Base-by-base conservation (phyloP, 1,140 invertebrate species). In the Oscheius sp. region DNA sequence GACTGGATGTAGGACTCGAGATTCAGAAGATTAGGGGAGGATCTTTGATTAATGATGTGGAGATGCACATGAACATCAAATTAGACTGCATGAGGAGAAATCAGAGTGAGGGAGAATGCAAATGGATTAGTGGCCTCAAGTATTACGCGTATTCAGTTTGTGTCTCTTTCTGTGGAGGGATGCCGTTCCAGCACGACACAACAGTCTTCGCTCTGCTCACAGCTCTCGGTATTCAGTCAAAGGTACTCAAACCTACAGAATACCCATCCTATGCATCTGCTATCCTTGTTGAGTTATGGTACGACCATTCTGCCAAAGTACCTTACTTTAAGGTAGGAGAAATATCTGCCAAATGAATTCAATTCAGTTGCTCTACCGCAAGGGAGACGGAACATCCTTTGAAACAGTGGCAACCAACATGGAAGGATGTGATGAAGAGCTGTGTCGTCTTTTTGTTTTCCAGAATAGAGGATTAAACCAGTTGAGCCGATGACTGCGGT, bases 11-110 rank as follows among this genome's bases (percentile, higher is more conserved):
- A 1, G 58, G 55, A 70, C 38, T 55, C 3, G 35, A 64, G 31
- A 52, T 73, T 10, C 29, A 73, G 20, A 69, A 73, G 32, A 32
- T 49, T 38, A 32, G 68, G 31, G 73, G 73, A 34, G 73, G 73
- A n/a, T 59, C 68, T 0, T 36, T 75, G 20, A 31, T 68, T 15
- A 65, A 70, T 58, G 68, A 70, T 58, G 64, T 75, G 26, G 29
- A 65, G 10, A 75, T 65, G 45, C 58, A 72, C 31, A 68, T 68
- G 32, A 73, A 75, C 28, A 31, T 71, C 2, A 75, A 75, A 58
- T 36, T 62, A 23, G 26, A n/a, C 15, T 73, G 73, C 32, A 10
- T 31, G 26, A 68, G 49, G 49, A 55, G 28, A 15, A 23, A 55
- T 23, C 42, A 49, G 23, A 23, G 23, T 23, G 18, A 45, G 3